Evolutionary conservation across 2,888 invertebrate genomes (phyloP).

Genomic region (Oxyteleia sp.): DNA sequence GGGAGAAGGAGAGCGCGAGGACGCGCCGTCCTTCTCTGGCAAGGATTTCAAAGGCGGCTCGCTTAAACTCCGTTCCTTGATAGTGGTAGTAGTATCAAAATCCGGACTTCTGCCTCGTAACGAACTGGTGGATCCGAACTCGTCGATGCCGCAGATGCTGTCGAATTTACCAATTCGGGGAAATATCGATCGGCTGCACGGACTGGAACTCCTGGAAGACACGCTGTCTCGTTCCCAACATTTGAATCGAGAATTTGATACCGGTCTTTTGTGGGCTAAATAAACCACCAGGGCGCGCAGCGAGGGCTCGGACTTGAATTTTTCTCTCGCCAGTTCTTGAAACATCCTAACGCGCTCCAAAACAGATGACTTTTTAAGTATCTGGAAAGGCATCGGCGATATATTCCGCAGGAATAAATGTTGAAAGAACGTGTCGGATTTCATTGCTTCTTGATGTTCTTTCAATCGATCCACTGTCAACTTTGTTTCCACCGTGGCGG

Average conservation of each 20-base stretch:
- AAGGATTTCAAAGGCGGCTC: conserved; percentile 90
- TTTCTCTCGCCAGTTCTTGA: conserved; percentile 88
- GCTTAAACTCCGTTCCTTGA: conserved; percentile 90
- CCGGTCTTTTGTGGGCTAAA: conserved; percentile 91
- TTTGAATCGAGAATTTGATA: conserved; percentile 92
- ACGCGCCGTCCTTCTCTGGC: conserved; percentile 76
- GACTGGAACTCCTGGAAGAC: conserved; percentile 88
- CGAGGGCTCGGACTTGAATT: conserved; percentile 89
- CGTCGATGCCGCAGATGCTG: conserved; percentile 83
- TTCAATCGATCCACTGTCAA: conserved; percentile 88
- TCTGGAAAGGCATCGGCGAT: conserved; percentile 85
- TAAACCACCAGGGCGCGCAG: conserved; percentile 90
- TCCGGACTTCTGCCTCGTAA: conserved; percentile 86
- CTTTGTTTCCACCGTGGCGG: conserved; percentile 56
- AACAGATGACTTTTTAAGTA: conserved; percentile 89
- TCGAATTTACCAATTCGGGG: conserved; percentile 85
- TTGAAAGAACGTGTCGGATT: conserved; percentile 91
- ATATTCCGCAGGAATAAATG: conserved; percentile 90
- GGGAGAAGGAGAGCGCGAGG: conserved; percentile 88
- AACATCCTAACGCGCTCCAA: conserved; percentile 92
- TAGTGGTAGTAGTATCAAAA: conserved; percentile 83
- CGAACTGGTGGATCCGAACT: conserved; percentile 83
- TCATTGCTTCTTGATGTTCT: conserved; percentile 89
- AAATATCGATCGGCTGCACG: no score
- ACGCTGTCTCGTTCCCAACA: conserved; percentile 90